Evolutionary conservation across 2,888 invertebrate species (phyloP), one percentile per base, ranked within the genome.

Genomic region (Agrochola circellaris): DNA sequence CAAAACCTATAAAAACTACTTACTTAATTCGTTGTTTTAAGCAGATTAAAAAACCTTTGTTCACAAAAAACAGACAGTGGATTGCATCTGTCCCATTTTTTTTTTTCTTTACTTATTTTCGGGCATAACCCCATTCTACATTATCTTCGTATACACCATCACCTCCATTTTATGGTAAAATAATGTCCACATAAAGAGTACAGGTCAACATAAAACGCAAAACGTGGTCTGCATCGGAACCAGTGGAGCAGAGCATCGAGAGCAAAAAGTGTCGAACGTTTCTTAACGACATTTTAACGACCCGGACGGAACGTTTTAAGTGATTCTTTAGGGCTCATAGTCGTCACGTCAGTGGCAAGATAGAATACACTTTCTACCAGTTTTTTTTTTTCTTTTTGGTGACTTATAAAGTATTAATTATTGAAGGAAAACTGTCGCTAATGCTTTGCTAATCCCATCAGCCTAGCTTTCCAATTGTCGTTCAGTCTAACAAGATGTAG

Each of bases 201-300:
- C 74, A 83, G 71, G 74, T 75, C 87, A 75, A 79, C 58, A 79
- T 83, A 75, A 77, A 84, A 79, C 56, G 30, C 42, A 42, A 38
- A 34, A 83, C 79, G 84, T 73, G 68, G 54, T 60, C 68, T 66
- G 60, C 73, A 71, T 81, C 26, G 61, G 48, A 64, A 73, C 70
- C 75, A 65, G 54, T 15, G 23, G 15, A 67, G 56, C 56, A 54
- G 72, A 62, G 30, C 79, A 45, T 54, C 30, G 26, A 13, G 42
- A 71, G 74, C 78, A 88, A 87, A 87, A 88, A 87, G 69, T 82
- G 79, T 77, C 85, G 77, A 80, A 75, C 69, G 77, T 77, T 69
- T 60, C 84, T 82, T 87, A 87, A 87, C 85, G 87, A 88, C 88
- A 80, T 87, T 88, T 82, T 88, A 87, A 88, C 87, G 88, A 87